These are phyloP conservation scores for Dendroctonus ponderosae DNA, from an alignment of 1,140 invertebrate species.

Conservation along the genomic window DNA sequence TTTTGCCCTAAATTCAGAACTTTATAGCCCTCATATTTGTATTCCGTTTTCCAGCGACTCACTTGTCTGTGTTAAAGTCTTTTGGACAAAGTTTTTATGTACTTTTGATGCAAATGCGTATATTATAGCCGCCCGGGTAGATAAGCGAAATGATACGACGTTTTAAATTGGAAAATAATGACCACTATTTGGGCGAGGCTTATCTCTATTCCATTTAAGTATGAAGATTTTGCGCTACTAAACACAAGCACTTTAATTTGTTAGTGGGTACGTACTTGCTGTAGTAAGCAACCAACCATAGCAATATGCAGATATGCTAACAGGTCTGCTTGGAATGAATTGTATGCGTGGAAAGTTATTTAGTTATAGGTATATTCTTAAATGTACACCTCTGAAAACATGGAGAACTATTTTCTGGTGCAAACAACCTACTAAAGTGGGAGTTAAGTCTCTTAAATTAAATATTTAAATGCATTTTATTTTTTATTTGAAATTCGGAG, in stretches of 20 bases:
- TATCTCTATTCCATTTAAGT: not conserved
- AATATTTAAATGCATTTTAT: too few relatives aligned
- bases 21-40: conserved; percentile 29
- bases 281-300: too few relatives aligned
- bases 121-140: conserved; percentile 11
- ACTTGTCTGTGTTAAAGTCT: conserved; percentile 29
- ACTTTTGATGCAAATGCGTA: conserved; percentile 28
- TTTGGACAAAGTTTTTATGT: conserved; percentile 29
- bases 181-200: conserved; percentile 4
- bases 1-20: conserved; percentile 18
- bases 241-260: not conserved
- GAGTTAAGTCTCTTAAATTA: too few relatives aligned
- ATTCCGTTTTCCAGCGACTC: conserved; percentile 22
- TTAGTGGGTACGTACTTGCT: not conserved
- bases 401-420: too few relatives aligned
- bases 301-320: too few relatives aligned
- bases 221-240: too few relatives aligned
- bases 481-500: too few relatives aligned
- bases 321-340: too few relatives aligned
- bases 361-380: too few relatives aligned
- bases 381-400: too few relatives aligned
- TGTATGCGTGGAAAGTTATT: too few relatives aligned
- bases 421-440: too few relatives aligned
- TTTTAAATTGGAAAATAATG: conserved; percentile 23
- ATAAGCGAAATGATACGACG: conserved; percentile 13